phyloP scores from a whole-genome alignment of 2,888 invertebrate genomes.

The Serripes groenlandicus region DNA sequence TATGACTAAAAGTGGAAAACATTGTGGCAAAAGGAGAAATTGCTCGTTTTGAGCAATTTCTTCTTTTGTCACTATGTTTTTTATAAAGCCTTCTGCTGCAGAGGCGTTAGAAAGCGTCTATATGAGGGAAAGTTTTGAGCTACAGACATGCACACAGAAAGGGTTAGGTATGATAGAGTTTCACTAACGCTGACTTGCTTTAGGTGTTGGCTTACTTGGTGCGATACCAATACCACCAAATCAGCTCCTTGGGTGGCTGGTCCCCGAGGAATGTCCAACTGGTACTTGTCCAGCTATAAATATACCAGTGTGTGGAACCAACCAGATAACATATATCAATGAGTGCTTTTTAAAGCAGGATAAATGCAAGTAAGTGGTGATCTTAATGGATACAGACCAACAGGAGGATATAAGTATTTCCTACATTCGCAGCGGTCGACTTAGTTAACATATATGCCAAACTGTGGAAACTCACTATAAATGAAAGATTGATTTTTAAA shows the following conservation, averaged over 20 bases:
- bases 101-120: not conserved
- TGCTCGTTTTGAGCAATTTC: not conserved
- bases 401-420: too few relatives aligned
- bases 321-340: slow-evolving; percentile 30
- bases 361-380: slow-evolving; percentile 32
- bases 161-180: not conserved
- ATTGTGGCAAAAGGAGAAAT: not conserved
- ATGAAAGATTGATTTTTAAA: too few relatives aligned
- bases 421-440: too few relatives aligned
- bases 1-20: too few relatives aligned
- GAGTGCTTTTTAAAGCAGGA: slow-evolving; percentile 40
- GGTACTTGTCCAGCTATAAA: slow-evolving; percentile 23
- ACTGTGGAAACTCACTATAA: too few relatives aligned
- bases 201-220: not conserved
- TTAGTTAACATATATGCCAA: too few relatives aligned
- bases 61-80: not conserved
- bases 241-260: slow-evolving; percentile 41
- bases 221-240: slow-evolving; percentile 44
- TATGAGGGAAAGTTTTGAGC: not conserved
- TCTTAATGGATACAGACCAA: not conserved
- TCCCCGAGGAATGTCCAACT: slow-evolving; percentile 39
- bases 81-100: not conserved
- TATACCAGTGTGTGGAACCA: slow-evolving; percentile 33
- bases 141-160: not conserved
- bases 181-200: not conserved